phyloP scores from a whole-genome alignment of 2,888 invertebrate genomes.

The Cremastinae sp. region DNA sequence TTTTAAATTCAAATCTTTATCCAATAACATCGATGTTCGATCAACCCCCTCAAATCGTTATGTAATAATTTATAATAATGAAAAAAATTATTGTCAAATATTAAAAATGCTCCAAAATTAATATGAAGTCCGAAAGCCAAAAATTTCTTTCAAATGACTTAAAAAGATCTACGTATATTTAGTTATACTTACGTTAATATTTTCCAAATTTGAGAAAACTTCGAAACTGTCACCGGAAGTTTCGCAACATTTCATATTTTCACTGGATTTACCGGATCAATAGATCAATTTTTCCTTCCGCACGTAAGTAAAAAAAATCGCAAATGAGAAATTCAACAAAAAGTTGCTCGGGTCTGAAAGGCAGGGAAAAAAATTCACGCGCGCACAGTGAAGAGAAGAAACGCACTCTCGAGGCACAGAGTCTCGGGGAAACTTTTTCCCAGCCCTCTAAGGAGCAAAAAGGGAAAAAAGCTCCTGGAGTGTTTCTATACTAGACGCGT shows the following conservation, averaged over 20 bases:
- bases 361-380: no score
- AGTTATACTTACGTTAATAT: conserved; percentile 14
- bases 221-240: conserved; percentile 28
- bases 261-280: conserved; percentile 11
- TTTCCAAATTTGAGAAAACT: conserved; percentile 9
- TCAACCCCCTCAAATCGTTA: no score
- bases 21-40: no score
- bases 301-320: background rate
- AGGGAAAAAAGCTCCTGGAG: conserved; percentile 11
- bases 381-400: no score
- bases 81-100: no score
- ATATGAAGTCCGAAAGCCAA: background rate
- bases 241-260: conserved; percentile 19
- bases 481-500: conserved; percentile 24
- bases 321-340: no score
- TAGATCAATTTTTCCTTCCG: conserved; percentile 11
- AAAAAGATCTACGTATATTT: background rate
- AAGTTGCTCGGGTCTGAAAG: no score
- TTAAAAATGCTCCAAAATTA: background rate
- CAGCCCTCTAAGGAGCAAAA: background rate
- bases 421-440: background rate
- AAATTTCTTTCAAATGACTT: background rate
- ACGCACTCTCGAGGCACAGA: background rate
- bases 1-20: no score
- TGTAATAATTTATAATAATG: no score